A percentile compares a stretch with the other conserved stretches of the same genome.
Evolutionary conservation across 2,797 vertebrate genomes (phyloP).

Genomic region (Girardinus metallicus): DNA sequence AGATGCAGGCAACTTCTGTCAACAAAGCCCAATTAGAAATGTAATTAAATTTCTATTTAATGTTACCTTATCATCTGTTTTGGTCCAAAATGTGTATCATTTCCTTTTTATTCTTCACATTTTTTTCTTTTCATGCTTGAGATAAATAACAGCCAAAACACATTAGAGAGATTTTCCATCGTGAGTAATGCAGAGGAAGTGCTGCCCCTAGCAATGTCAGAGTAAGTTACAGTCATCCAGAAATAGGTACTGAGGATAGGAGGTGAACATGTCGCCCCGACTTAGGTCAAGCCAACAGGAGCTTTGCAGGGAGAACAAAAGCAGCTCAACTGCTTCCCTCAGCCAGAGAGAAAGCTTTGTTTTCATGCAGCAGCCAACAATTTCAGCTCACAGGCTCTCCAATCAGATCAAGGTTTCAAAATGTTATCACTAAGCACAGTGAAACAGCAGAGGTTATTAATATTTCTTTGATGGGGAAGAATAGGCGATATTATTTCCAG

Average conservation of each 20-base stretch:
- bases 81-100: slow-evolving; percentile 19
- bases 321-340: slow-evolving; percentile 57
- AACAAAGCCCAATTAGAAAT: slow-evolving; percentile 1
- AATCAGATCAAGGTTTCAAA: slow-evolving; percentile 51
- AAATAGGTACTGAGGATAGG: slow-evolving; percentile 78
- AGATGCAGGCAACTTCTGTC: neutral
- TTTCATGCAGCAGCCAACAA: slow-evolving; percentile 43
- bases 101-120: slow-evolving; percentile 16
- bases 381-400: slow-evolving; percentile 42
- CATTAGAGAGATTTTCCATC: slow-evolving; percentile 68
- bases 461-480: slow-evolving; percentile 33
- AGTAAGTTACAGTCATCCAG: slow-evolving; percentile 79
- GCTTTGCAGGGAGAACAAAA: slow-evolving; percentile 69
- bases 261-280: slow-evolving; percentile 78
- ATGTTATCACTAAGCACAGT: slow-evolving; percentile 20
- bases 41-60: neutral
- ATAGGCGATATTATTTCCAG: slow-evolving; percentile 11
- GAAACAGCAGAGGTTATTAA: slow-evolving; percentile 26
- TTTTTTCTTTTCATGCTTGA: slow-evolving; percentile 32
- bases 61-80: slow-evolving; percentile 8
- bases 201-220: slow-evolving; percentile 77
- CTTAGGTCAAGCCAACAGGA: slow-evolving; percentile 75
- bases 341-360: slow-evolving; percentile 60
- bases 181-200: slow-evolving; percentile 73
- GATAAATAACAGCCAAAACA: slow-evolving; percentile 72